These are phyloP conservation scores for Eledona agricola DNA, from an alignment of 2,888 invertebrate species.

Conservation along the genomic window DNA sequence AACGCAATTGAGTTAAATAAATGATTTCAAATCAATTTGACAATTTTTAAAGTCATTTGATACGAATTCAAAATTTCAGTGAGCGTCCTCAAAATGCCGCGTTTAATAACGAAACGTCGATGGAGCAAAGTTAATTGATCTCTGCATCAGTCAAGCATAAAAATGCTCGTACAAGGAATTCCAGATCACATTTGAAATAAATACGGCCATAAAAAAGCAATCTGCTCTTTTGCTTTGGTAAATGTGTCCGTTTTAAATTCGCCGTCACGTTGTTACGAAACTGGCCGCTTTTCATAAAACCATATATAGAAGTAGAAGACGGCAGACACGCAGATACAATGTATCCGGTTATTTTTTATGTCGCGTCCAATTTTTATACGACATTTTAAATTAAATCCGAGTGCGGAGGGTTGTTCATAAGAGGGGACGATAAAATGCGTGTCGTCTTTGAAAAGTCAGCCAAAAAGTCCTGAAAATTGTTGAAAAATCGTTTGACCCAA, in stretches of 20 bases:
- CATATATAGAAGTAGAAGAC: conserved; percentile 20
- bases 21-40: too few species aligned
- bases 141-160: too few species aligned
- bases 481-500: too few species aligned
- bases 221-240: conserved; percentile 29
- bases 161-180: neutral
- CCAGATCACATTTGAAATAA: conserved; percentile 26
- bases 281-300: conserved; percentile 32
- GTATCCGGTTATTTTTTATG: conserved; percentile 46
- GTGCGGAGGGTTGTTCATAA: conserved; percentile 57
- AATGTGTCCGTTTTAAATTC: conserved; percentile 41
- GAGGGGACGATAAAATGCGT: conserved; percentile 56
- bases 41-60: too few species aligned
- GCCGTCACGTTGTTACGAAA: conserved; percentile 38
- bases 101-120: conserved; percentile 6
- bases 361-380: conserved; percentile 55
- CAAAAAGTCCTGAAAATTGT: too few species aligned
- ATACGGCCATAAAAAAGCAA: conserved; percentile 35
- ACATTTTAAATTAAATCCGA: conserved; percentile 59
- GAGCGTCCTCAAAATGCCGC: too few species aligned
- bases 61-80: too few species aligned
- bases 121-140: too few species aligned
- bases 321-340: conserved; percentile 36
- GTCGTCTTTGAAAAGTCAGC: conserved; percentile 58
- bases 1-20: too few species aligned